phyloP scores from a whole-genome alignment of 2,888 invertebrate species.

The Melinaea marsaeus region DNA sequence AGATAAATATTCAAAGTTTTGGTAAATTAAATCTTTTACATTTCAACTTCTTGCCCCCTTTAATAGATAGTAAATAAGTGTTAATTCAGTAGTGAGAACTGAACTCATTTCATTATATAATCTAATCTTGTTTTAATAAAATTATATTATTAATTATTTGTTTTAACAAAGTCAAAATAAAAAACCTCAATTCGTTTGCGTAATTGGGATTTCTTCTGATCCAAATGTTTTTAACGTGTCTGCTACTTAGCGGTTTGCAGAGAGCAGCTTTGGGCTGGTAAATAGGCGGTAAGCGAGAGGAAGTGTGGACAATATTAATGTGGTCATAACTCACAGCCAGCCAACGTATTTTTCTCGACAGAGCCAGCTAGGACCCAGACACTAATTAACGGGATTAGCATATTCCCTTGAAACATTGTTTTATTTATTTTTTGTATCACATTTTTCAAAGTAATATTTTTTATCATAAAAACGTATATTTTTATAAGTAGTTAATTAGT shows the following conservation, averaged over 20 bases:
- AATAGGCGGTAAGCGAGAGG: conserved; percentile 59
- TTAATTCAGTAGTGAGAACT: too few relatives aligned
- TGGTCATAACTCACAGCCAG: conserved; percentile 63
- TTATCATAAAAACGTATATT: too few relatives aligned
- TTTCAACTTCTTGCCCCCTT: too few relatives aligned
- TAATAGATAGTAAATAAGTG: too few relatives aligned
- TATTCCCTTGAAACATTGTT: conserved; percentile 50
- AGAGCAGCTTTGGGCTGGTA: conserved; percentile 50
- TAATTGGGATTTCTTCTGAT: conserved; percentile 25
- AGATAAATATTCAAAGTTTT: neutral
- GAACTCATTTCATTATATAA: too few relatives aligned
- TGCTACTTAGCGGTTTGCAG: conserved; percentile 24
- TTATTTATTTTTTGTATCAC: conserved; percentile 13
- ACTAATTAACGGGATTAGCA: conserved; percentile 76
- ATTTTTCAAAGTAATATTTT: neutral
- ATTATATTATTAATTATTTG: too few relatives aligned
- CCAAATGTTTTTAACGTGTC: conserved; percentile 33
- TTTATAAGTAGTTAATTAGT: too few relatives aligned
- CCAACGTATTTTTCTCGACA: conserved; percentile 66
- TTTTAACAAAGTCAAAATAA: conserved; percentile 1
- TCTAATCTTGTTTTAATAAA: too few relatives aligned
- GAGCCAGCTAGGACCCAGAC: conserved; percentile 60
- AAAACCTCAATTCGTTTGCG: conserved; percentile 13
- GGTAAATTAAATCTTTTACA: too few relatives aligned
- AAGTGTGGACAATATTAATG: conserved; percentile 74